Conservation (phyloP, 2,797 vertebrate species). For the Pantherophis vulpinus region DNA sequence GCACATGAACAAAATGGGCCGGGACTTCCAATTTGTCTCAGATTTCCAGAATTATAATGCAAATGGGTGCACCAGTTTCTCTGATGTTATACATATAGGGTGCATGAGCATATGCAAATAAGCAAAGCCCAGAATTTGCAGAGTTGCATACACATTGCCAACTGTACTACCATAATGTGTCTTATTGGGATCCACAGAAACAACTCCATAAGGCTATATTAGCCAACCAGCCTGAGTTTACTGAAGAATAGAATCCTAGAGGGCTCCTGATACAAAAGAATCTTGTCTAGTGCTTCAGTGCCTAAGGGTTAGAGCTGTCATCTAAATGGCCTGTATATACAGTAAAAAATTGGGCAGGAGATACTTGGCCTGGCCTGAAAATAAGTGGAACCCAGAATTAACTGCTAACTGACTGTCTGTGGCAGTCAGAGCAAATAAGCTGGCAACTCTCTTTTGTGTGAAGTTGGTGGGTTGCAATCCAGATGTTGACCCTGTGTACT, state of each 20-base stretch:
- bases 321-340: background rate
- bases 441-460: background rate
- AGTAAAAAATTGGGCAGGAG: background rate
- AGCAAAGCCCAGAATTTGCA: conserved; percentile 14
- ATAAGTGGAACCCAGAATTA: background rate
- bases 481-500: background rate
- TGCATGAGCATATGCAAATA: background rate
- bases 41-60: background rate
- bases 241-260: background rate
- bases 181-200: conserved; percentile 16
- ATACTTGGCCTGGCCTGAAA: background rate
- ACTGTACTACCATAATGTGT: conserved; percentile 29
- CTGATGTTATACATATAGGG: background rate
- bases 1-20: background rate
- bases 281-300: background rate
- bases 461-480: background rate
- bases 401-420: background rate
- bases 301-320: background rate
- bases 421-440: background rate
- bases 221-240: background rate
- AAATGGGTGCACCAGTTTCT: background rate
- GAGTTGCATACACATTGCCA: conserved; percentile 1
- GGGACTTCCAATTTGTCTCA: background rate
- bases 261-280: background rate
- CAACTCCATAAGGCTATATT: background rate